Base-by-base conservation (phyloP, 2,888 invertebrate genomes). In the Eilema griseolum region DNA sequence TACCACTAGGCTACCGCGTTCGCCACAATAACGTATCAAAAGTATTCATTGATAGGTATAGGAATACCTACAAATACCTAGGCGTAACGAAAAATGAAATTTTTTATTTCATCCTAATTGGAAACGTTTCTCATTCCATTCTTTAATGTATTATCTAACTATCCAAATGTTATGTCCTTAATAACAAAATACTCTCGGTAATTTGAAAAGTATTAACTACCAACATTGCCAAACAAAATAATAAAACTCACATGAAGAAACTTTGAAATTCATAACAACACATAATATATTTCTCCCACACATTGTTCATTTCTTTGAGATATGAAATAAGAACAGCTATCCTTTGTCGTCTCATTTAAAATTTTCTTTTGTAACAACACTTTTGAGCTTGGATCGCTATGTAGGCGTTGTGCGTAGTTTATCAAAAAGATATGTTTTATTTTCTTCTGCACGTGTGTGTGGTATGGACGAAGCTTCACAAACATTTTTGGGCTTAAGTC, bases 191-290 rank as follows among this genome's bases (percentile, higher is more conserved):
- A 61, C 61, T 61, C 26, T 10, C n/a, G 66, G 20, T 62, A 31
- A 24, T 14, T 2, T 16, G 46, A 16, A 56, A 66, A 41, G 23
- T 59, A 66, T 41, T 14, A 59, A 31, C 73, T 74, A 46, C 62
- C 60, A 69, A 75, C 71, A 73, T 66, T 72, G 28, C 62, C 59
- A n/a, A 60, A 60, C 63, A 52, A 66, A n/a, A n/a, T n/a, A n/a
- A 69, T 65, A 69, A 31, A 64, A 66, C 65, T 60, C 16, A 66
- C 68, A 67, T 61, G n/a, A 67, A 69, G 59, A 46, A 77, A 70
- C 52, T 80, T 77, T 66, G 68, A 66, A 71, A 69, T 72, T 63
- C 64, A 73, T 74, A 74, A 70, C 69, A 73, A 66, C 70, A 79
- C 72, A 77, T 78, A 73, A 73, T 69, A 41, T 62, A 37, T 64